Evolutionary conservation across 2,888 invertebrate genomes (phyloP).

Genomic region (Amphimallon solstitiale): DNA sequence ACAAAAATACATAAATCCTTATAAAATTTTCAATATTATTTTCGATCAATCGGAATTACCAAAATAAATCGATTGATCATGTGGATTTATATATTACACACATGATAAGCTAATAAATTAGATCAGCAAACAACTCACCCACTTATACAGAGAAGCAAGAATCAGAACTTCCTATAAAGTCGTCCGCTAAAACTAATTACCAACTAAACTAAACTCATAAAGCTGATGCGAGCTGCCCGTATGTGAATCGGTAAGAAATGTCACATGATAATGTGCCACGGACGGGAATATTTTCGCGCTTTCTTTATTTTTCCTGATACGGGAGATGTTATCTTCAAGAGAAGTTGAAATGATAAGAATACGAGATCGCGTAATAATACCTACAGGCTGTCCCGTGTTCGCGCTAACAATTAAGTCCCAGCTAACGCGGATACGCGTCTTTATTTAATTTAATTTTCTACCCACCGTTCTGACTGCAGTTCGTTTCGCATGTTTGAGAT

Average conservation of each 20-base stretch:
- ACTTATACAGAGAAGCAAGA: not conserved
- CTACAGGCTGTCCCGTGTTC: too few relatives aligned
- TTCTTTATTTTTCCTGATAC: slow-evolving; percentile 25
- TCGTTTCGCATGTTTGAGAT: too few relatives aligned
- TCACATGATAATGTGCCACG: slow-evolving; percentile 20
- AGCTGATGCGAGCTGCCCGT: not conserved
- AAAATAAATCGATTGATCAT: too few relatives aligned
- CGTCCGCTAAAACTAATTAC: slow-evolving; percentile 18
- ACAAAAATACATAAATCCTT: too few relatives aligned
- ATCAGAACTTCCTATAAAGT: slow-evolving; percentile 14
- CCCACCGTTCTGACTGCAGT: too few relatives aligned
- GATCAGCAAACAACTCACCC: not conserved
- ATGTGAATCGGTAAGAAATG: slow-evolving; percentile 20
- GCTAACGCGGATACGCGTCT: too few relatives aligned
- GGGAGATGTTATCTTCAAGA: slow-evolving; percentile 31
- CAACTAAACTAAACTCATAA: slow-evolving; percentile 24
- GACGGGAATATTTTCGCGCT: slow-evolving; percentile 9
- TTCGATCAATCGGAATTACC: too few relatives aligned
- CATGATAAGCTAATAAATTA: not conserved
- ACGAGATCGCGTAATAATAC: not conserved
- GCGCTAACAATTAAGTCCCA: too few relatives aligned
- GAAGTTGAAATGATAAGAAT: slow-evolving; percentile 4
- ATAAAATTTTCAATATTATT: too few relatives aligned
- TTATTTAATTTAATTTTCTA: too few relatives aligned
- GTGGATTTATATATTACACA: not conserved